Conservation (phyloP, 2,113 vertebrate species). For the Raja brachyura region DNA sequence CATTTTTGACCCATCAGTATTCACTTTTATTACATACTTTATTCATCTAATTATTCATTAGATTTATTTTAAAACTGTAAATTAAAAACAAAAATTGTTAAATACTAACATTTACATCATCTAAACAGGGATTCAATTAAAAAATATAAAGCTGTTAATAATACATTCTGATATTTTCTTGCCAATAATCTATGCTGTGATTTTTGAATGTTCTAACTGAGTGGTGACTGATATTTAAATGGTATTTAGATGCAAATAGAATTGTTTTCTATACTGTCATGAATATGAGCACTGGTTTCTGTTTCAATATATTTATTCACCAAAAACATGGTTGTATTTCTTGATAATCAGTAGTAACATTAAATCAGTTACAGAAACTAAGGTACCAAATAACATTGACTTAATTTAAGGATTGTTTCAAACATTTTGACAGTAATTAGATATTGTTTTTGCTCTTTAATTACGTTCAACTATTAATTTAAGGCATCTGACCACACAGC, state of each 20-base stretch:
- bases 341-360: neutral
- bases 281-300: neutral
- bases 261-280: neutral
- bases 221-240: neutral
- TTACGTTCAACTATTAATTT: neutral
- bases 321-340: neutral
- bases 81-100: neutral
- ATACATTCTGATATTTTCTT: neutral
- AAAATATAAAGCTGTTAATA: constrained; percentile 8
- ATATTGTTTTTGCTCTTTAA: no score
- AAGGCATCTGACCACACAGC: constrained; percentile 28
- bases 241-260: neutral
- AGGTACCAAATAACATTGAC: neutral
- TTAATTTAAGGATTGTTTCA: neutral
- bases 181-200: neutral
- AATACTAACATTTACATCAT: neutral
- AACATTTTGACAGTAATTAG: constrained; percentile 21
- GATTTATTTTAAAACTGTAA: neutral
- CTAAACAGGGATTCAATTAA: neutral
- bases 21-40: neutral
- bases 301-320: neutral
- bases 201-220: neutral
- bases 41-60: neutral
- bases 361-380: neutral
- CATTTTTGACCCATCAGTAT: neutral